These are phyloP conservation scores for Corythaixoides concolor DNA, from an alignment of 2,113 vertebrate genomes.

Conservation along the genomic window DNA sequence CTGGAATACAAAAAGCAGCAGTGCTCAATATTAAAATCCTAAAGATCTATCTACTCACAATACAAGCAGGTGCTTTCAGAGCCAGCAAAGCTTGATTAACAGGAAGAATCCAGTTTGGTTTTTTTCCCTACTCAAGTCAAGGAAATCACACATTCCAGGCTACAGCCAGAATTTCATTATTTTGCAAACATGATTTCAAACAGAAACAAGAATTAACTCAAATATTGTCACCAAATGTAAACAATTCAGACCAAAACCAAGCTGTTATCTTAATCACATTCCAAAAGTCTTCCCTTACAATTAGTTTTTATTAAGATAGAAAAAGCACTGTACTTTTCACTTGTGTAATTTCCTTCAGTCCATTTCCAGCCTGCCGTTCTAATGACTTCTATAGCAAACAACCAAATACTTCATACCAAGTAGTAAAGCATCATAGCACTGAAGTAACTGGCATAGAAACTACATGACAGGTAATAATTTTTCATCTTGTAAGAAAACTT, in stretches of 20 bases:
- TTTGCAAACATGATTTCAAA: neutral
- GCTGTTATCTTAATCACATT: neutral
- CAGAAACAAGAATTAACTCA: neutral
- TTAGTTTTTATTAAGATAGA: neutral
- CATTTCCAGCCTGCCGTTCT: neutral
- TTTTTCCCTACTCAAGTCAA: neutral
- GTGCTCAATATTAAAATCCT: neutral
- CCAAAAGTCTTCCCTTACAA: neutral
- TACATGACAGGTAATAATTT: neutral
- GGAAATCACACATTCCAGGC: neutral
- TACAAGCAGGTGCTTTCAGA: neutral
- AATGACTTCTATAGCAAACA: neutral
- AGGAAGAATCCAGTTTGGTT: neutral
- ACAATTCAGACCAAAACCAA: neutral
- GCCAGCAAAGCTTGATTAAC: neutral
- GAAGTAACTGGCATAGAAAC: neutral
- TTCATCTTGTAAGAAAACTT: neutral
- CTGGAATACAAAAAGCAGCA: slow-evolving; percentile 66
- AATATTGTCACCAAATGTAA: neutral
- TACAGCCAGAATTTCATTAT: neutral
- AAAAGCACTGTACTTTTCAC: neutral
- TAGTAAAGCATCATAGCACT: neutral
- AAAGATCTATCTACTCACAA: neutral
- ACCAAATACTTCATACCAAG: neutral
- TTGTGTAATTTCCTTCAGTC: neutral